Evolutionary conservation across 92 coral and sea anemone species (phyloP).

Genomic region (Chrysogorgia sp.): DNA sequence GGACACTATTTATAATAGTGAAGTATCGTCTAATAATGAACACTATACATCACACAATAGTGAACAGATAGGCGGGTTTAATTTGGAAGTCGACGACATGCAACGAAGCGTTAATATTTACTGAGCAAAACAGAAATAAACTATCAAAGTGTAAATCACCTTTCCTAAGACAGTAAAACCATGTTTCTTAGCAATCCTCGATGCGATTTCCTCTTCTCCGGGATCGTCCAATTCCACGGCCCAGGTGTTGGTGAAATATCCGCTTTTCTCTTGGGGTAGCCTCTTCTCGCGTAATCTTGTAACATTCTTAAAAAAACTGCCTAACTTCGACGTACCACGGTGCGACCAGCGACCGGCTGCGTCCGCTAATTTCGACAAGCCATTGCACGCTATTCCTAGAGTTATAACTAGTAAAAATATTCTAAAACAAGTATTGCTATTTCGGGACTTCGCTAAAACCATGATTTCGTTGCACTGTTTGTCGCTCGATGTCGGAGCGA

Average conservation of each 20-base stretch:
- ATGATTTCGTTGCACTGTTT: background rate
- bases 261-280: constrained; percentile 67
- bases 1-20: too few relatives aligned
- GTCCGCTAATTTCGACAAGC: background rate
- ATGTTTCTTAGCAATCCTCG: constrained; percentile 79
- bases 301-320: constrained; percentile 18
- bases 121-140: background rate
- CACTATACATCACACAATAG: too few relatives aligned
- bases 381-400: background rate
- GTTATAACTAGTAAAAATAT: background rate
- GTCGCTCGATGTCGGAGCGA: constrained; percentile 1
- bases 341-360: constrained; percentile 1
- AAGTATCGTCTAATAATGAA: too few relatives aligned
- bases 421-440: background rate
- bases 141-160: constrained; percentile 62
- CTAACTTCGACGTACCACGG: constrained; percentile 34
- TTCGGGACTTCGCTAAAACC: constrained; percentile 17
- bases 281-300: constrained; percentile 12
- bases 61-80: background rate
- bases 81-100: background rate
- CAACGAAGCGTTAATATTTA: background rate
- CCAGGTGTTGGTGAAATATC: constrained; percentile 97
- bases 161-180: constrained; percentile 89
- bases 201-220: constrained; percentile 73
- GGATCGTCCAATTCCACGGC: constrained; percentile 90